Evolutionary conservation across 1,140 invertebrate genomes (phyloP), one percentile per base, ranked within the genome.

Genomic region (Rhynchophorus ferrugineus): DNA sequence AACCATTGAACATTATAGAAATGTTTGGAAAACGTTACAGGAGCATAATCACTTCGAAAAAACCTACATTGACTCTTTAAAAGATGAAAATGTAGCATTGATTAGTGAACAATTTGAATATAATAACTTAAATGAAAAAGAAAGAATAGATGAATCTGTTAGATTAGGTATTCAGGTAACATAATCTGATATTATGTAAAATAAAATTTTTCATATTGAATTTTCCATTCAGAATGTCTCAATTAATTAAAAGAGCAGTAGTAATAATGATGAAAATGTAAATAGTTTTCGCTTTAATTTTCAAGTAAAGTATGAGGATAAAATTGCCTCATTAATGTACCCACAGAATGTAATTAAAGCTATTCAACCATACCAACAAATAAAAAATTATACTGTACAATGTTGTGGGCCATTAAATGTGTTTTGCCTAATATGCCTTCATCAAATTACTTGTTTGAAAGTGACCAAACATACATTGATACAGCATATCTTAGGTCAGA

Each of bases 31-130:
- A 24, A 35, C 19, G 11, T 39, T 62, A 20, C 59, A 62, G 44
- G 35, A 42, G 18, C 61, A 62, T 48, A 48, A 60, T n/a, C 61
- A 62, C 48, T 57, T 61, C 22, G 61, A 62, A 14, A 36, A 60
- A 16, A 20, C 45, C 3, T 60, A 53, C 35, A 38, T 13, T 21
- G 42, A 58, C 29, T 45, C 54, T 37, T 47, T 54, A 20, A 51
- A 42, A n/a, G n/a, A n/a, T n/a, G n/a, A n/a, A n/a, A n/a, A n/a
- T n/a, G n/a, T n/a, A n/a, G n/a, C n/a, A n/a, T n/a, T n/a, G n/a
- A n/a, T n/a, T n/a, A n/a, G n/a, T 46, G 48, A 45, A 39, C 9
- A 46, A 3, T 24, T 42, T 39, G 24, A 48, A 7, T 38, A 33
- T 14, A 49, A 21, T 9, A 45, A 56, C 5, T 48, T 34, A 48